Conservation (phyloP, 2,113 vertebrate species). For the Ciconia maguari region DNA sequence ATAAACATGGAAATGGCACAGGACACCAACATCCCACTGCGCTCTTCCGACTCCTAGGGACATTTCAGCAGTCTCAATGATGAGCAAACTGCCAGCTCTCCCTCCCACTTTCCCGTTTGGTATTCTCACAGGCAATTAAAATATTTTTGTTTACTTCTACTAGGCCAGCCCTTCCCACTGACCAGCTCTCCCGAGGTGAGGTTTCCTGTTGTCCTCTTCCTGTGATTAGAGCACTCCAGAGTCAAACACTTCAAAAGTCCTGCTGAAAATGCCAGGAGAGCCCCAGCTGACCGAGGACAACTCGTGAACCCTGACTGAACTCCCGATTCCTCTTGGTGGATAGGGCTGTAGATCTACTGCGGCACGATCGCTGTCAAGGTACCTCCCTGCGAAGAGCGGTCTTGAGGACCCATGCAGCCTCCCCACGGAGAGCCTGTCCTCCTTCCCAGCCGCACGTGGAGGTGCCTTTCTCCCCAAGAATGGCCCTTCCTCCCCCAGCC, state of each 20-base stretch:
- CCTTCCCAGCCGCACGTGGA: fast-evolving
- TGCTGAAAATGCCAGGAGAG: neutral
- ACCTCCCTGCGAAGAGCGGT: neutral
- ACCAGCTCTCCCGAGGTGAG: neutral
- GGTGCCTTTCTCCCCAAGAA: neutral
- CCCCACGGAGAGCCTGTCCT: too few relatives aligned
- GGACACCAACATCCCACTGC: neutral
- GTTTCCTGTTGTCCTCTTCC: neutral
- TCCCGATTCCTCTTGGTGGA: neutral
- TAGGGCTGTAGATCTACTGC: neutral
- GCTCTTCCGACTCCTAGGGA: neutral
- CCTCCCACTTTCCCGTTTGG: neutral
- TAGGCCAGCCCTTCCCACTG: neutral
- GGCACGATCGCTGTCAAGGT: fast-evolving
- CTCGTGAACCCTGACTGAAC: slow-evolving; percentile 18
- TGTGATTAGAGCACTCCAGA: neutral
- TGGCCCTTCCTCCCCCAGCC: neutral
- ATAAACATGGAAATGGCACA: neutral
- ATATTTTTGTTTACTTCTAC: neutral
- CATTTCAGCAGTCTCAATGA: neutral
- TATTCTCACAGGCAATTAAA: neutral
- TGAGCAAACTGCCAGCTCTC: neutral
- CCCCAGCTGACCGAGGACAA: neutral
- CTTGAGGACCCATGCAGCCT: neutral
- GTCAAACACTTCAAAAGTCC: neutral